Evolutionary conservation across 2,797 vertebrate genomes (phyloP), one percentile per base, ranked within the genome.

Genomic region (Rhinogobio ventralis): DNA sequence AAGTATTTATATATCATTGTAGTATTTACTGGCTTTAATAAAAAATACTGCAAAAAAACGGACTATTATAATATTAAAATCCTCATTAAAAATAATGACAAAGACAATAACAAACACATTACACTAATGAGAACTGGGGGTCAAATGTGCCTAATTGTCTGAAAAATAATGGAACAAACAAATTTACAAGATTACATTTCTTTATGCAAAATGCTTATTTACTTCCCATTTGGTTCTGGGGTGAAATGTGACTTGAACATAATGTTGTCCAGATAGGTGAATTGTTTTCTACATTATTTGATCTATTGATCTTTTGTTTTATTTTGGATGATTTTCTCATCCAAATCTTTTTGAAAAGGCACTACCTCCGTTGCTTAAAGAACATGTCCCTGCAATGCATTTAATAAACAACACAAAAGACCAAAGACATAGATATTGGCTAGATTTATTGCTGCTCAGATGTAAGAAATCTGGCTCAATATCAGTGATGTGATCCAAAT

Each of bases 11-110:
- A 20, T 28, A 73, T 30, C 49, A 55, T 13, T 69, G 2, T 36
- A 17, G 45, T 28, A 36, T 75, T 36, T 74, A 23, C 46, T 74
- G 28, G 17, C 9, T 74, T 33, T 23, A 36, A 53, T 36, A 33
- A 4, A 30, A 30, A 71, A 55, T 25, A 11, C 45, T 11, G 7
- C 15, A 5, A 15, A 46, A 28, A 28, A 73, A 36, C 14, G 13
- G 49, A 76, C 53, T 60, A 60, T 79, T 30, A 45, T 46, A 20
- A 46, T 79, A 46, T 33, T 6, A 45, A 19, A 67, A 79, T 79
- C 19, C 60, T 79, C 60, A 79, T 79, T 67, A 79, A 79, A 79
- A 79, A 67, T 79, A 67, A 79, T 51, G 13, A 67, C 62, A 67
- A 79, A 79, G 28, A 33, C 73, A 15, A 55, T 55, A 23, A 23